Percentiles rank a stretch among this genome's conserved stretches.
These are phyloP conservation scores for Lochmaea capreae DNA, from an alignment of 2,888 invertebrate genomes.

Conservation along the genomic window DNA sequence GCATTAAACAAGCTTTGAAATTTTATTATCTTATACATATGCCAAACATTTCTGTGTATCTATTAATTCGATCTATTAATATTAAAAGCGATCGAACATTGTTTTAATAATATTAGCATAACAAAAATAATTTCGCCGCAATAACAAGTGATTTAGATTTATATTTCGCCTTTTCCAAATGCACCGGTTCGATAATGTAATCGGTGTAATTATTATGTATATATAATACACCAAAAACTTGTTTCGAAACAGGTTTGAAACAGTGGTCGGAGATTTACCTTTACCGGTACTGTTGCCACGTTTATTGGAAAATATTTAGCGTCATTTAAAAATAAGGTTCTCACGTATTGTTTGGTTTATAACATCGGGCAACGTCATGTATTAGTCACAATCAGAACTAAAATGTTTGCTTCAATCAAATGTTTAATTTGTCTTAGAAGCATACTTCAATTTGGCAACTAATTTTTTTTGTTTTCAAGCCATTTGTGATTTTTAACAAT, in stretches of 20 bases:
- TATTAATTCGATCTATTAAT: background rate
- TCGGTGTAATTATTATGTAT: background rate
- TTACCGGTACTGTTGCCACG: slow-evolving; percentile 5
- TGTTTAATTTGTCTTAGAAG: no score
- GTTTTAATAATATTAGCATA: background rate
- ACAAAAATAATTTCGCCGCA: background rate
- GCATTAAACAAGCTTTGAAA: background rate
- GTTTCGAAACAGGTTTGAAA: slow-evolving; percentile 14
- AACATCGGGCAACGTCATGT: no score
- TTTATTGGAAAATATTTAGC: background rate
- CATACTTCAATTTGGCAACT: no score
- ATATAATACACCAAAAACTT: background rate
- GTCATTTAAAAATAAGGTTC: background rate
- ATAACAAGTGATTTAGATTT: slow-evolving; percentile 4
- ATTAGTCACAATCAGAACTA: no score
- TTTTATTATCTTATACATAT: background rate
- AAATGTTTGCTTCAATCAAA: no score
- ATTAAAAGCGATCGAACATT: slow-evolving; percentile 4
- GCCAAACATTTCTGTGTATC: background rate
- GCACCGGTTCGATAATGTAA: background rate
- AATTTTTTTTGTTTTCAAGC: no score
- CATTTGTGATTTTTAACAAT: no score
- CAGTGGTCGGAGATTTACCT: slow-evolving; percentile 7
- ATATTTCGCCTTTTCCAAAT: background rate
- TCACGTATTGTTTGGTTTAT: no score